Percentiles rank a stretch among this genome's conserved stretches.
Evolutionary conservation across 1,140 invertebrate species (phyloP).

Genomic region (Drosophila pruinosa): DNA sequence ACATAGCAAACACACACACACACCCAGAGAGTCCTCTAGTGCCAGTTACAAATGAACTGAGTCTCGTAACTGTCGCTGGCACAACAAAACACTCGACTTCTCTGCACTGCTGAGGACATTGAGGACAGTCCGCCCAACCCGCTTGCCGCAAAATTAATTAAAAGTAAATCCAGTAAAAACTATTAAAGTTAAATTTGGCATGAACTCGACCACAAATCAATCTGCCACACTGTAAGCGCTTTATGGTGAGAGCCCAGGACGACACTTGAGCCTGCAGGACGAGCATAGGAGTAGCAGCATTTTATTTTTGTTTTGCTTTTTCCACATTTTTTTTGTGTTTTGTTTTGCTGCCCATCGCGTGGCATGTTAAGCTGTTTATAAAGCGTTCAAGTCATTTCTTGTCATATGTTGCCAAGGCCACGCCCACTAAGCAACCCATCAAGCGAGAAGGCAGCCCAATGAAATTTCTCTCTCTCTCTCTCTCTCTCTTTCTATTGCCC

Average conservation of each 20-base stretch:
- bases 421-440: conserved; percentile 10
- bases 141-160: conserved; percentile 70
- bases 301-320: conserved; percentile 53
- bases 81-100: conserved; percentile 16
- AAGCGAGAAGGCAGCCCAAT: not conserved
- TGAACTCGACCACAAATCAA: conserved; percentile 80
- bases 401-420: conserved; percentile 39
- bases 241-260: conserved; percentile 33
- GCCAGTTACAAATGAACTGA: conserved; percentile 71
- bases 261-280: conserved; percentile 23
- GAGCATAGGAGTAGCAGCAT: conserved; percentile 16
- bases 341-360: conserved; percentile 52
- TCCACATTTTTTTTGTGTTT: not conserved
- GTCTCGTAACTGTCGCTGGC: conserved; percentile 57
- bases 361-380: conserved; percentile 76
- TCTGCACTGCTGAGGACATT: not conserved
- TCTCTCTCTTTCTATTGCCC: not conserved
- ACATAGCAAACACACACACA: not conserved
- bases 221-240: conserved; percentile 69
- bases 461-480: conserved; percentile 4
- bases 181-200: conserved; percentile 80
- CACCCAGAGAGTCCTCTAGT: not conserved
- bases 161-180: conserved; percentile 80
- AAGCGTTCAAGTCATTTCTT: conserved; percentile 66
- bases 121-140: not conserved